These are phyloP conservation scores for Lophius americanus DNA, from an alignment of 2,797 vertebrate genomes.

Conservation along the genomic window DNA sequence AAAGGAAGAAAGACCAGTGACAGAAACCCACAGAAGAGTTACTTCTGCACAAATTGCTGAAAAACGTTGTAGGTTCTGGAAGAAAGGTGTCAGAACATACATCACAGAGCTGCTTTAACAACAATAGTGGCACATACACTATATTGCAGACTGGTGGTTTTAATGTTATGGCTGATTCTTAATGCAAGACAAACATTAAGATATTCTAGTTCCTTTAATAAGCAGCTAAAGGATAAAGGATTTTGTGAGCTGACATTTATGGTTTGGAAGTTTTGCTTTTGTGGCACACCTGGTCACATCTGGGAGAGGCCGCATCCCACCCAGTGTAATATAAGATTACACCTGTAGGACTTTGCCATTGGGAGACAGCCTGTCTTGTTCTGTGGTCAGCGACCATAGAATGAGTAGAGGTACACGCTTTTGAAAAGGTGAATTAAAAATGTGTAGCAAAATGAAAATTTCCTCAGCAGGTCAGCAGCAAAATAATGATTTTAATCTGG, in stretches of 20 bases:
- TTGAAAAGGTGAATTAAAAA: background rate
- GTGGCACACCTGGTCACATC: constrained; percentile 1
- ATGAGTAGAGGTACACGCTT: background rate
- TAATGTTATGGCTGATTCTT: too few species aligned
- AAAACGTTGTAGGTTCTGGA: too few species aligned
- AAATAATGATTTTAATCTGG: constrained; percentile 10
- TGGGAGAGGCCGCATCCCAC: background rate
- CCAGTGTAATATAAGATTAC: background rate
- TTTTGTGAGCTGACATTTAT: background rate
- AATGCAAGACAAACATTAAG: too few species aligned
- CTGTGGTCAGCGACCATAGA: background rate
- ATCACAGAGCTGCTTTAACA: too few species aligned
- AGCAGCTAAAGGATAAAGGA: background rate
- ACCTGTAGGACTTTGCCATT: background rate
- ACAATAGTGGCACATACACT: too few species aligned
- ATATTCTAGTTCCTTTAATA: constrained; percentile 10
- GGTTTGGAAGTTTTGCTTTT: constrained; percentile 10
- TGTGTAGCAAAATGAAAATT: constrained; percentile 3
- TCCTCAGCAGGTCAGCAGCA: constrained; percentile 31
- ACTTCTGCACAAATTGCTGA: too few species aligned
- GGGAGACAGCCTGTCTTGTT: background rate
- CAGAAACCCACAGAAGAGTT: too few species aligned
- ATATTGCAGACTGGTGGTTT: too few species aligned
- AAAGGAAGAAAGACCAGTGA: too few species aligned
- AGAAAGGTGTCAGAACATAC: too few species aligned